Conservation (phyloP, 35 echinoderm and acorn worm species). For the Heliocidaris erythrogramma region DNA sequence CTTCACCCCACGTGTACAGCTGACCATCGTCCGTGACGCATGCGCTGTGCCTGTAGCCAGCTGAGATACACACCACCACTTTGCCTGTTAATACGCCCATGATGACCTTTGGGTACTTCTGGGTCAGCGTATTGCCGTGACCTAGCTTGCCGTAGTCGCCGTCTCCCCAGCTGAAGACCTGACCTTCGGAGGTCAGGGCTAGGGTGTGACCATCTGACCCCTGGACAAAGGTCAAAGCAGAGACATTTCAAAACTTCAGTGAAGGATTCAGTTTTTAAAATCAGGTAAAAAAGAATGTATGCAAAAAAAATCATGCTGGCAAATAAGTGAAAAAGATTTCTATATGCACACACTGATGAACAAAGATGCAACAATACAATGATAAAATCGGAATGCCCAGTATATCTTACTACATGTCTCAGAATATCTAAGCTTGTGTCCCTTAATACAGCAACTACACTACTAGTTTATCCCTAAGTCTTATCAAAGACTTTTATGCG, state of each 20-base stretch:
- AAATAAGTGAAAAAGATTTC: too few relatives aligned
- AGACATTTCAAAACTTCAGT: not conserved
- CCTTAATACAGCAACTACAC: too few relatives aligned
- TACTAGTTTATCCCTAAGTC: too few relatives aligned
- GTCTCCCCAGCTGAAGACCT: conserved; percentile 98
- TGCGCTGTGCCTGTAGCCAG: conserved; percentile 94
- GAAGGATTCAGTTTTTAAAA: too few relatives aligned
- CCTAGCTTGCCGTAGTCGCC: conserved; percentile 97
- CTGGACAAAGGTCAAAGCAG: conserved; percentile 40
- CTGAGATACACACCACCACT: conserved; percentile 84
- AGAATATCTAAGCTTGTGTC: too few relatives aligned
- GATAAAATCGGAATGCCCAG: too few relatives aligned
- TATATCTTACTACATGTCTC: too few relatives aligned
- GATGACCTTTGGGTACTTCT: conserved; percentile 97
- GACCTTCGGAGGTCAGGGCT: conserved; percentile 89
- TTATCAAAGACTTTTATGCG: too few relatives aligned
- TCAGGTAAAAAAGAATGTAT: too few relatives aligned
- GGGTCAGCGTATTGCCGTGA: conserved; percentile 92
- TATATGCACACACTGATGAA: too few relatives aligned
- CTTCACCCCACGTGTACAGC: conserved; percentile 97
- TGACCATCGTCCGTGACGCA: conserved; percentile 97
- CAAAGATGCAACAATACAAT: too few relatives aligned
- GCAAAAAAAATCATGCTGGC: too few relatives aligned
- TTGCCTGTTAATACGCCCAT: conserved; percentile 80
- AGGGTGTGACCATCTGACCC: conserved; percentile 99